Evolutionary conservation across 2,797 vertebrate species (phyloP).

Genomic region (Prionace glauca): DNA sequence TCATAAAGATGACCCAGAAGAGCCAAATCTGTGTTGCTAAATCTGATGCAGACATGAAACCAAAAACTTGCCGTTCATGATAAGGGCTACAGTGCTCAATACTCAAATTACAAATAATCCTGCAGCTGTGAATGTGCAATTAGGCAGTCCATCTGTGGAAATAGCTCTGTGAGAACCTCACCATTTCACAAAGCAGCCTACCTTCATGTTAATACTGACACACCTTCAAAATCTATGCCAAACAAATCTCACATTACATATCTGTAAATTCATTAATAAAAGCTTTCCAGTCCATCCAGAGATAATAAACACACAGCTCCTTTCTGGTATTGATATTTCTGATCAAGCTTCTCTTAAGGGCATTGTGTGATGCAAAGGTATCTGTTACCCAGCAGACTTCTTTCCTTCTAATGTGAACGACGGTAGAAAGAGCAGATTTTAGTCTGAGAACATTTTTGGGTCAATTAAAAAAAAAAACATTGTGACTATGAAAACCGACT

Average conservation of each 20-base stretch:
- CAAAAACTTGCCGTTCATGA: constrained; percentile 13
- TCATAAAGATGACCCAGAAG: constrained; percentile 14
- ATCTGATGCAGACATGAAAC: constrained; percentile 35
- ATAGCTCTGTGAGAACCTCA: constrained; percentile 40
- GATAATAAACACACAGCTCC: constrained; percentile 20
- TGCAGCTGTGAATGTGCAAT: constrained; percentile 49
- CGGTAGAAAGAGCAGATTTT: neutral
- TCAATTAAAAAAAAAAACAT: neutral
- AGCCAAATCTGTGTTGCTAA: constrained; percentile 12
- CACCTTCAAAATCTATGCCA: constrained; percentile 30
- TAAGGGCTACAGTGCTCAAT: constrained; percentile 39
- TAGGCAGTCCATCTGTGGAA: constrained; percentile 45
- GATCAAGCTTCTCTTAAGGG: neutral
- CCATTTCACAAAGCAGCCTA: constrained; percentile 2
- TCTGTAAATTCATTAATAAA: constrained; percentile 30
- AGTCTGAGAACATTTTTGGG: neutral
- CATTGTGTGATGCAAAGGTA: neutral
- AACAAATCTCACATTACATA: constrained; percentile 28
- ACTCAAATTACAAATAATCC: constrained; percentile 52
- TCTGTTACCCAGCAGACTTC: neutral
- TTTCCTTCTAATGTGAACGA: neutral
- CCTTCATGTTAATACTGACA: constrained; percentile 15
- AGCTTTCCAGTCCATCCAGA: constrained; percentile 7
- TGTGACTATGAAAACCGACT: neutral
- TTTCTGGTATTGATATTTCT: constrained; percentile 18